Evolutionary conservation across 2,888 invertebrate genomes (phyloP).

Genomic region (Lepidocyrtoides sp.): DNA sequence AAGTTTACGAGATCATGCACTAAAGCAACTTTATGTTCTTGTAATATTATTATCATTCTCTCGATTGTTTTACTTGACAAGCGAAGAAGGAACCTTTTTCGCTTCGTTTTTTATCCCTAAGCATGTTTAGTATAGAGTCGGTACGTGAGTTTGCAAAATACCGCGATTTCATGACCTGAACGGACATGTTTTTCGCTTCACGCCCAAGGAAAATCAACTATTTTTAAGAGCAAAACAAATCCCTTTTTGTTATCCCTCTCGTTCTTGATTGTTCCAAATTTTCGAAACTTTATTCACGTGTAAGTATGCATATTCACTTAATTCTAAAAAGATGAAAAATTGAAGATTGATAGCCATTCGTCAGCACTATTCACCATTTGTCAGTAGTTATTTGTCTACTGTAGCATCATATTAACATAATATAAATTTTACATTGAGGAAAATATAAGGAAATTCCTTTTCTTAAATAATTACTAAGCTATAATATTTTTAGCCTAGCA

Average conservation of each 20-base stretch:
- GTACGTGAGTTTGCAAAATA: slow-evolving; percentile 31
- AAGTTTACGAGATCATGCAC: slow-evolving; percentile 54
- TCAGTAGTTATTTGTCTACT: background rate
- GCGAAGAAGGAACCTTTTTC: background rate
- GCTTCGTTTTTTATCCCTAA: background rate
- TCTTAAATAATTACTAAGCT: background rate
- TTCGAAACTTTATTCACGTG: background rate
- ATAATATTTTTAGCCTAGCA: background rate
- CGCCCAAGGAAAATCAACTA: slow-evolving; percentile 41
- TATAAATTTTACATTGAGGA: background rate
- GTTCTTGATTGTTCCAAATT: background rate
- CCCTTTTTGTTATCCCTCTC: background rate
- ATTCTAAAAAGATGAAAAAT: background rate
- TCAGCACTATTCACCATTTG: slow-evolving; percentile 26
- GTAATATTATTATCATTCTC: background rate
- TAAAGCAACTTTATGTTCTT: background rate
- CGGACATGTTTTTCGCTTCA: slow-evolving; percentile 49
- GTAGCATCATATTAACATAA: too few relatives aligned
- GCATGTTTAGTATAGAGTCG: background rate
- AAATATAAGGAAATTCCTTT: background rate
- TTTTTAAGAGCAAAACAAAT: slow-evolving; percentile 34
- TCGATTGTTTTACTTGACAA: background rate
- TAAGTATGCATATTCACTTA: too few relatives aligned
- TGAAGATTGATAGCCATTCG: slow-evolving; percentile 36
- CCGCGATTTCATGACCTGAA: slow-evolving; percentile 64